Evolutionary conservation across 2,113 vertebrate genomes (phyloP).

Genomic region (Mugil cephalus): DNA sequence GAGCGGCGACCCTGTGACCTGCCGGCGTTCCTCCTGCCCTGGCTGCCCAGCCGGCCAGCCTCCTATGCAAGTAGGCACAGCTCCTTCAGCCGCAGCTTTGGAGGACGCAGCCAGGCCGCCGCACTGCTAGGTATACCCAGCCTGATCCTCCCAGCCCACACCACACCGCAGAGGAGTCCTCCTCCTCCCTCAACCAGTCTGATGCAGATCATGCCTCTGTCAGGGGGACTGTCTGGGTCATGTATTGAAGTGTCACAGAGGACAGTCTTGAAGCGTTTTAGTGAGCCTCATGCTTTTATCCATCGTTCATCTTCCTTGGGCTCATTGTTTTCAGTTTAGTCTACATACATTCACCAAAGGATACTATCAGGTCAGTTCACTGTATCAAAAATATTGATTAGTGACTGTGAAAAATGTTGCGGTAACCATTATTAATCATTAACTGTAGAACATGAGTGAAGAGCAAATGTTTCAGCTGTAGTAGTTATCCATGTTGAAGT

Average conservation of each 20-base stretch:
- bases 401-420: too few relatives aligned
- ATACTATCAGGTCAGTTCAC: too few relatives aligned
- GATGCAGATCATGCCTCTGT: conserved; percentile 30
- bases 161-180: conserved; percentile 18
- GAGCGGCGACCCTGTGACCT: conserved; percentile 93
- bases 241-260: conserved; percentile 25
- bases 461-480: too few relatives aligned
- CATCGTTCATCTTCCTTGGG: neutral
- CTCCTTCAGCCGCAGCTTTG: conserved; percentile 99
- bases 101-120: conserved; percentile 98
- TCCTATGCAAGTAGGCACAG: conserved; percentile 99
- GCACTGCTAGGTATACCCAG: conserved; percentile 93
- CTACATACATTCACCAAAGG: neutral
- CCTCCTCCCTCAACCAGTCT: conserved; percentile 5
- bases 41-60: conserved; percentile 96
- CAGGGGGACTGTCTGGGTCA: conserved; percentile 1
- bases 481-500: too few relatives aligned
- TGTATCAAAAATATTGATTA: too few relatives aligned
- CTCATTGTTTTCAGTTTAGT: conserved; percentile 26
- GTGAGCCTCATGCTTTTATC: neutral
- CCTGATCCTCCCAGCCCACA: conserved; percentile 7
- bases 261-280: neutral
- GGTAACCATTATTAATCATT: too few relatives aligned
- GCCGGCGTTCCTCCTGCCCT: conserved; percentile 93
- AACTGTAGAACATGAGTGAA: too few relatives aligned